These are phyloP conservation scores for Chaenogobius annularis DNA, from an alignment of 2,113 vertebrate species.

Conservation along the genomic window DNA sequence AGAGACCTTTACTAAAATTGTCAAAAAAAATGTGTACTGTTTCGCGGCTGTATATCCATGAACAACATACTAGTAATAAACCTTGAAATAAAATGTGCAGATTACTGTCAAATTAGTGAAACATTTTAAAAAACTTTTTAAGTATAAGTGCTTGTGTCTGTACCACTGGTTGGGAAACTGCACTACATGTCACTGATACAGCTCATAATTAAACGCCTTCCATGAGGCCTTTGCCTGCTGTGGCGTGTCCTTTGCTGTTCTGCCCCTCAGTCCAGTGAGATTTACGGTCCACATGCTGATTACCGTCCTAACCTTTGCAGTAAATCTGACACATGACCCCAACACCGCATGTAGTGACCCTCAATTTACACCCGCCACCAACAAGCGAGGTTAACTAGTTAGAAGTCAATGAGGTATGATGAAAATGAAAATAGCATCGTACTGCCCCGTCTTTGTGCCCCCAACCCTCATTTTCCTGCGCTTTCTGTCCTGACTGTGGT, in stretches of 20 bases:
- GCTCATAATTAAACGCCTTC: background rate
- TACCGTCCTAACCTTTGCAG: slow-evolving; percentile 80
- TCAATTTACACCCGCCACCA: slow-evolving; percentile 25
- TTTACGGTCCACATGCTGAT: slow-evolving; percentile 80
- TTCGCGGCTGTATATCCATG: too few relatives aligned
- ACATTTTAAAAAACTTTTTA: too few relatives aligned
- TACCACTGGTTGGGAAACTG: too few relatives aligned
- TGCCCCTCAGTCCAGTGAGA: slow-evolving; percentile 82
- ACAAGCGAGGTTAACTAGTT: slow-evolving; percentile 12
- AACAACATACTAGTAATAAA: too few relatives aligned
- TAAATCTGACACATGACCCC: slow-evolving; percentile 41
- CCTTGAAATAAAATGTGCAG: too few relatives aligned
- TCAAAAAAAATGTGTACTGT: too few relatives aligned
- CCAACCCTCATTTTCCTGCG: background rate
- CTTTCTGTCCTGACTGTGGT: slow-evolving; percentile 2
- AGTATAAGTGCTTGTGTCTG: too few relatives aligned
- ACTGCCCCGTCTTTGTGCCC: background rate
- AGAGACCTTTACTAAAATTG: too few relatives aligned
- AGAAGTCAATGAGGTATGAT: slow-evolving; percentile 19
- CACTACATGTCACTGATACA: background rate
- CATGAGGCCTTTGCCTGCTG: slow-evolving; percentile 30
- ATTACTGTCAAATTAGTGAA: too few relatives aligned
- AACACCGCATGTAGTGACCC: background rate
- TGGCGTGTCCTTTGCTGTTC: slow-evolving; percentile 82
- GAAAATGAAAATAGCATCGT: slow-evolving; percentile 1